phyloP scores from a whole-genome alignment of 2,113 vertebrate genomes.

The Varanus salvator region DNA sequence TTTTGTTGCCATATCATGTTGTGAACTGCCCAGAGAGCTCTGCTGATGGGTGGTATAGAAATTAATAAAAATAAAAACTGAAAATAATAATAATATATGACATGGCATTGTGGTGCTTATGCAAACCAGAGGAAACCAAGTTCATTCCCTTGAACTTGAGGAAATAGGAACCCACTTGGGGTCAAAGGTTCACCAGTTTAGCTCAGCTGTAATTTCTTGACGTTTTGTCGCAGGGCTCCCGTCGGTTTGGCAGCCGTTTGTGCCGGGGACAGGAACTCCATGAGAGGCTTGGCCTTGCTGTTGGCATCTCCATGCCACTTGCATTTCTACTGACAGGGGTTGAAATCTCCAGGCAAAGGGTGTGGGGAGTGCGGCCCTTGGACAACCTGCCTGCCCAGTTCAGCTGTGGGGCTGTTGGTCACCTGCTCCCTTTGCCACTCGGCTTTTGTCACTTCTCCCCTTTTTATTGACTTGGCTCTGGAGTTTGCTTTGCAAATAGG shows the following conservation, averaged over 20 bases:
- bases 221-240: background rate
- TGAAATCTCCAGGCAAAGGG: too few relatives aligned
- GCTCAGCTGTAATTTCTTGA: too few relatives aligned
- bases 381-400: background rate
- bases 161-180: background rate
- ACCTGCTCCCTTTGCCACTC: fast-evolving
- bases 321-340: background rate
- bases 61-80: background rate
- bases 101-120: background rate
- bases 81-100: too few relatives aligned
- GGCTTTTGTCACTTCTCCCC: fast-evolving
- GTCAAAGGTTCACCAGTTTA: background rate
- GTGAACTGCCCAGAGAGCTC: too few relatives aligned
- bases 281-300: background rate
- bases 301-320: background rate
- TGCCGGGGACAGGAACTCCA: background rate
- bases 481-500: background rate
- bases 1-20: too few relatives aligned
- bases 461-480: background rate
- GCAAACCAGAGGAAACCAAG: background rate
- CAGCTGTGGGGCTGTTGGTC: fast-evolving
- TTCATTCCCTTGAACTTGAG: background rate
- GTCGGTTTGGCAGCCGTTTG: background rate
- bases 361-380: too few relatives aligned
- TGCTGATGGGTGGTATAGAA: too few relatives aligned